A percentile compares a stretch with the other conserved stretches of the same genome.
Conservation (phyloP, 2,797 vertebrate species). For the Pseudomugil gertrudae region DNA sequence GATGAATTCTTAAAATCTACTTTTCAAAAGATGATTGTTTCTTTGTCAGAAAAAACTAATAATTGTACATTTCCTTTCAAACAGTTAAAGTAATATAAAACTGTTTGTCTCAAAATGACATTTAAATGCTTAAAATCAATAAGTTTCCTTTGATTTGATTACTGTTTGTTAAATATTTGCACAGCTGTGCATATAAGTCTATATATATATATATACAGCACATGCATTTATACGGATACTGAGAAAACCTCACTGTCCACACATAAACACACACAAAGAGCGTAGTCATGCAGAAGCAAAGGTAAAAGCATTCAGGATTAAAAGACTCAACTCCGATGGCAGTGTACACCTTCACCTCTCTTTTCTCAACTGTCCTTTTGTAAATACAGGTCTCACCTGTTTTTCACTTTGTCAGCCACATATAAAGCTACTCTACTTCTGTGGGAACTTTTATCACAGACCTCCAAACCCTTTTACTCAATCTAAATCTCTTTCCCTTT, state of each 20-base stretch:
- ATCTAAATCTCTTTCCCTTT: slow-evolving; percentile 17
- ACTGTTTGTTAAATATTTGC: slow-evolving; percentile 5
- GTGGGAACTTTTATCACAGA: slow-evolving; percentile 43
- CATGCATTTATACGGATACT: not conserved
- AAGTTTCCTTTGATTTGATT: not conserved
- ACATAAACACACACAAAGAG: slow-evolving; percentile 13
- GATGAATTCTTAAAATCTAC: not conserved
- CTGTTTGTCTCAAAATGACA: not conserved
- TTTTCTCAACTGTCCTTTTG: slow-evolving; percentile 44
- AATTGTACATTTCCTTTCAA: not conserved
- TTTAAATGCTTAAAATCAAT: not conserved
- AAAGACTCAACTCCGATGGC: slow-evolving; percentile 46
- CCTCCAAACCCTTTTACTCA: slow-evolving; percentile 10
- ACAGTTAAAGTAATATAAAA: not conserved
- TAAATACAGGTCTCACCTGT: slow-evolving; percentile 53
- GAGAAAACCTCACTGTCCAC: not conserved
- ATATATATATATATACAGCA: not conserved
- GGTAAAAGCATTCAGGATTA: slow-evolving; percentile 41
- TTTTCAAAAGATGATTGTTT: not conserved
- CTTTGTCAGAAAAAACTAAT: not conserved
- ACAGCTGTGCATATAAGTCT: not conserved
- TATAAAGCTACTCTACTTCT: slow-evolving; percentile 29
- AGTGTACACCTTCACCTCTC: slow-evolving; percentile 30
- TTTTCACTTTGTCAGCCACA: slow-evolving; percentile 45
- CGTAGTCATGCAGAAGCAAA: slow-evolving; percentile 26